Evolutionary conservation across 2,888 invertebrate species (phyloP), one percentile per base, ranked within the genome.

Genomic region (Dynastes tityus): DNA sequence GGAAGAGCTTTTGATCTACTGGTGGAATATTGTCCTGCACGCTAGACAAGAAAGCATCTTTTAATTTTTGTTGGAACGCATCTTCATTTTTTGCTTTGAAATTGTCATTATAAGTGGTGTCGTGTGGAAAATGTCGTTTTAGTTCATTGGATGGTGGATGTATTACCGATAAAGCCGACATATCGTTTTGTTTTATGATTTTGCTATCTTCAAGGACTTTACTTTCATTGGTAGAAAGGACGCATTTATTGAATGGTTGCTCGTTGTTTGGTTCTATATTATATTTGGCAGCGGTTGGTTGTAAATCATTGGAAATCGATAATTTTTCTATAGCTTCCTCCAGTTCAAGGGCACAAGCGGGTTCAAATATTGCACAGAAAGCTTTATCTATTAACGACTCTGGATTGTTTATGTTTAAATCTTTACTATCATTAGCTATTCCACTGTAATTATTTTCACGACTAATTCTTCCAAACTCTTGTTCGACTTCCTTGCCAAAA

Each of bases 401-500:
- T 27, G 78, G 79, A 40, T 78, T 79, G 27, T 63, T 75, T 53
- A 67, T 16, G 9, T 67, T 55, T 29, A 58, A 13, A 2, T 55
- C 67, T 58, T 64, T 64, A 27, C 55, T 51, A 6, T 37, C 63
- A 73, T 73, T 67, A n/a, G 49, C 51, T 32, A 27, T 29, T 11
- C 65, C 51, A 22, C 13, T 32, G 22, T 55, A 58, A 37, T 77
- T 77, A 68, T 79, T 73, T 53, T 79, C 68, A n/a, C 65, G 64
- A 45, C 90, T 85, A 80, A 91, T 87, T 82, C 89, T 89, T 81
- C 90, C 91, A 75, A 92, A 90, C 89, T 92, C 92, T 79, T 91
- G 90, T 88, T 91, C 91, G 58, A 92, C 89, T 88, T 92, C 92
- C 85, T 91, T 91, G 80, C 90, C 91, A 82, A 92, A 92, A 86